These are phyloP conservation scores for Hypomecis punctinalis DNA, from an alignment of 2,888 invertebrate species.

Conservation along the genomic window DNA sequence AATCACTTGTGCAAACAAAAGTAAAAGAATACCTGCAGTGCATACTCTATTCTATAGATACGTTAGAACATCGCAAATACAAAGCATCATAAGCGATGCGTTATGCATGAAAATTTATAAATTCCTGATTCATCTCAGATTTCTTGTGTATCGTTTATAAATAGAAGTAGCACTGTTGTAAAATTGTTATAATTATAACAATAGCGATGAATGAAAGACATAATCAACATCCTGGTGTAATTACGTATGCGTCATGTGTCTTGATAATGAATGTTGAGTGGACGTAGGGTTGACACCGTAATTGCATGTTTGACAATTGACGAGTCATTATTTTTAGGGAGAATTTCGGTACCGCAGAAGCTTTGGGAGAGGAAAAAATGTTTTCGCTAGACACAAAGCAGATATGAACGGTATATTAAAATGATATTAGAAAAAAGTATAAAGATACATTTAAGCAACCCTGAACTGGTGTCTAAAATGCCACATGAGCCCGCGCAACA, in stretches of 20 bases:
- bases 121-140: slow-evolving; percentile 45
- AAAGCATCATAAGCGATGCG: slow-evolving; percentile 27
- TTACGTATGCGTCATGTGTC: slow-evolving; percentile 63
- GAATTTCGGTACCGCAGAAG: neutral
- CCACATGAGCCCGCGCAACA: slow-evolving; percentile 42
- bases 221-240: slow-evolving; percentile 76
- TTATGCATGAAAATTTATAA: slow-evolving; percentile 44
- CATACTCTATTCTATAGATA: slow-evolving; percentile 1
- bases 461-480: slow-evolving; percentile 36
- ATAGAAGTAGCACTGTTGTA: slow-evolving; percentile 57
- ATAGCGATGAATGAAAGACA: slow-evolving; percentile 68
- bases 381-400: neutral
- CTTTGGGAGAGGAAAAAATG: neutral
- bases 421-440: neutral
- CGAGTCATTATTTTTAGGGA: slow-evolving; percentile 11
- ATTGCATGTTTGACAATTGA: slow-evolving; percentile 13
- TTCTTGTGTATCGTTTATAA: slow-evolving; percentile 53
- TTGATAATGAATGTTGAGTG: slow-evolving; percentile 41
- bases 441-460: neutral
- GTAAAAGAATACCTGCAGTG: slow-evolving; percentile 11
- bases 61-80: slow-evolving; percentile 20
- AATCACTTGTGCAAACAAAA: slow-evolving; percentile 35
- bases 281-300: slow-evolving; percentile 22
- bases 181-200: slow-evolving; percentile 50
- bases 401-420: neutral